Evolutionary conservation across 2,888 invertebrate genomes (phyloP), one percentile per base, ranked within the genome.

Genomic region (Conus canariensis): DNA sequence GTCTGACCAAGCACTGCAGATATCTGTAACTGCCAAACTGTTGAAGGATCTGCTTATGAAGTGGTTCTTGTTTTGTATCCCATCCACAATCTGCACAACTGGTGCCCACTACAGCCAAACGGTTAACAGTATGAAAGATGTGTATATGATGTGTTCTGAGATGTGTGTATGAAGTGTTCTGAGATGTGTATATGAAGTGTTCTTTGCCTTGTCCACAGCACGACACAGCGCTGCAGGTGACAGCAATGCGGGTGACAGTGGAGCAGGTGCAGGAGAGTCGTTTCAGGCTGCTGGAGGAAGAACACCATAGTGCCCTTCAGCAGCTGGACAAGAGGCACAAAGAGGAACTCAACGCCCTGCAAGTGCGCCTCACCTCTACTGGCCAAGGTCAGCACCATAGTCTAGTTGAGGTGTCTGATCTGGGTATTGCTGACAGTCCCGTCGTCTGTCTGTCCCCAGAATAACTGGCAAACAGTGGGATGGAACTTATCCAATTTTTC

Each of bases 181-280:
- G 16, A 8, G 5, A 8, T 22, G 70, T 64, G 22, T 22, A 4
- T 70, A 19, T 70, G 70, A 19, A 22, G 14, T 77, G 30, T 67
- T 22, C 25, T 58, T 60, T n/a, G 19, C 1, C 80, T 22, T 86
- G n/a, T 45, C 6, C 8, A 22, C 90, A 95, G 95, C 93, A 93
- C 89, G 95, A 95, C 59, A 88, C 94, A 25, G 93, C 94, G 59
- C 92, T 93, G 59, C 94, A 95, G 91, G 92, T 95, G 74, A 93
- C 94, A 85, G 94, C 94, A 9, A 93, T 94, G 93, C 90, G 93
- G 85, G 88, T 93, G 70, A 94, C 95, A 12, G 90, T 95, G 89
- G 94, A 95, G 89, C 94, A 95, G 91, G 93, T 95, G 56, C 93
- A 95, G 90, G 91, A 87, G 30, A 93, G 93, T 82, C 94, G 95